phyloP scores from a whole-genome alignment of 2,113 vertebrate genomes.

The Toxotes jaculatrix region DNA sequence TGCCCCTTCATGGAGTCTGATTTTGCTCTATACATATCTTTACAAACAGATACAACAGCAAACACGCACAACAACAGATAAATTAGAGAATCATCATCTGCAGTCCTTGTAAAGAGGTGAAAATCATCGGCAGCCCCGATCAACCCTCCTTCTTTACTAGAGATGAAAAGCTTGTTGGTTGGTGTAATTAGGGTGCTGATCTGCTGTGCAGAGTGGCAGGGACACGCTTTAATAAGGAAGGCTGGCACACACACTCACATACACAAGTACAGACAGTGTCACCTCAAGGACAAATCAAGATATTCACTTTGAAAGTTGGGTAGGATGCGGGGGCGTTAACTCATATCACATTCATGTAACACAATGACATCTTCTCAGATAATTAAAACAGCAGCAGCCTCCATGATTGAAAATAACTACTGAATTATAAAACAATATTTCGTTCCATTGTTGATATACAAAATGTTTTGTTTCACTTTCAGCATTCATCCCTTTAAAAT shows the following conservation, averaged over 20 bases:
- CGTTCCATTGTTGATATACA: not conserved
- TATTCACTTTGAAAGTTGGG: conserved; percentile 28
- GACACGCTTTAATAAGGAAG: conserved; percentile 53
- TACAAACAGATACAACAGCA: not conserved
- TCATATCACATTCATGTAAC: conserved; percentile 30
- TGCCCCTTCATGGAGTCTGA: not conserved
- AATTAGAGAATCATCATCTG: not conserved
- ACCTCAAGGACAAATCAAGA: conserved; percentile 43
- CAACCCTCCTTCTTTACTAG: conserved; percentile 45
- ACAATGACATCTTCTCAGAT: conserved; percentile 19
- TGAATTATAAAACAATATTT: conserved; percentile 7
- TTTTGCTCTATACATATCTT: not conserved
- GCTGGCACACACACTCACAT: conserved; percentile 11
- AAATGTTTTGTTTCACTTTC: not conserved
- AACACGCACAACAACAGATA: not conserved
- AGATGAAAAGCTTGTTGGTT: conserved; percentile 67
- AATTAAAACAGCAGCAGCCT: conserved; percentile 2
- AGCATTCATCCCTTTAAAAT: not conserved
- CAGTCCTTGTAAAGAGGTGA: conserved; percentile 1
- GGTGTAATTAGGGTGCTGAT: conserved; percentile 61
- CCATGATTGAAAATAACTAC: conserved; percentile 13
- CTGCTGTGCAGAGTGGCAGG: conserved; percentile 45
- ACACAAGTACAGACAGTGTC: conserved; percentile 18
- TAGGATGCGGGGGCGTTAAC: not conserved
- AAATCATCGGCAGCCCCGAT: conserved; percentile 7